Evolutionary conservation across 1,140 invertebrate genomes (phyloP).

Genomic region (Caenorhabditis elegans): DNA sequence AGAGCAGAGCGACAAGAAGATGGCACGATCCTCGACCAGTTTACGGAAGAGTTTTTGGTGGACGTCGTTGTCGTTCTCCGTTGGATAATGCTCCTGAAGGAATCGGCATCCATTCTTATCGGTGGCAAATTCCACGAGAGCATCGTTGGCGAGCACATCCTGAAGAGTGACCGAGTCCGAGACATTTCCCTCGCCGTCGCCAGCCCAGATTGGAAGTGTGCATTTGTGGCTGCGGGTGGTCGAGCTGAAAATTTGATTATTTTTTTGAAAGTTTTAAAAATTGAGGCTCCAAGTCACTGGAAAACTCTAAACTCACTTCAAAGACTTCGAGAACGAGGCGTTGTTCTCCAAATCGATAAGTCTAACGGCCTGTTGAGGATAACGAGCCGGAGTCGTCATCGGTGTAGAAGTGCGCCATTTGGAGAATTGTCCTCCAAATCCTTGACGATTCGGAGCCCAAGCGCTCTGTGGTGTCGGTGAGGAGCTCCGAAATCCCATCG

Average conservation of each 20-base stretch:
- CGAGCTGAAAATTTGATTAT: neutral
- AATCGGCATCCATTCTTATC: slow-evolving; percentile 46
- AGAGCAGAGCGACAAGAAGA: slow-evolving; percentile 39
- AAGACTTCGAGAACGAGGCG: too few species aligned
- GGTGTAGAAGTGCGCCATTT: too few species aligned
- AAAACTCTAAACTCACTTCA: neutral
- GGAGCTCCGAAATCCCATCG: too few species aligned
- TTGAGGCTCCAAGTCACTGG: too few species aligned
- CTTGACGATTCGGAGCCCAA: neutral
- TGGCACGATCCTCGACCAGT: neutral
- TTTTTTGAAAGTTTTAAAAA: neutral
- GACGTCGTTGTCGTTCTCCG: neutral
- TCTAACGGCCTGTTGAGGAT: too few species aligned
- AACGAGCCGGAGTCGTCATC: too few species aligned
- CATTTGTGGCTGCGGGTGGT: neutral
- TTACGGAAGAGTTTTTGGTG: neutral
- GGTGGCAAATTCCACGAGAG: slow-evolving; percentile 31
- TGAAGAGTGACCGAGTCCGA: neutral
- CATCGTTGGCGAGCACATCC: slow-evolving; percentile 18
- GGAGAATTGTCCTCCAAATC: too few species aligned
- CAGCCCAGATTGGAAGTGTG: neutral
- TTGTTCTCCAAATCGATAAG: too few species aligned
- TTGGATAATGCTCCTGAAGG: slow-evolving; percentile 37
- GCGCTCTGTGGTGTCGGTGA: neutral
- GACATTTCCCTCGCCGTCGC: neutral